These are phyloP conservation scores for Brachypodius melanocephalos DNA, from an alignment of 2,113 vertebrate genomes.

Conservation along the genomic window DNA sequence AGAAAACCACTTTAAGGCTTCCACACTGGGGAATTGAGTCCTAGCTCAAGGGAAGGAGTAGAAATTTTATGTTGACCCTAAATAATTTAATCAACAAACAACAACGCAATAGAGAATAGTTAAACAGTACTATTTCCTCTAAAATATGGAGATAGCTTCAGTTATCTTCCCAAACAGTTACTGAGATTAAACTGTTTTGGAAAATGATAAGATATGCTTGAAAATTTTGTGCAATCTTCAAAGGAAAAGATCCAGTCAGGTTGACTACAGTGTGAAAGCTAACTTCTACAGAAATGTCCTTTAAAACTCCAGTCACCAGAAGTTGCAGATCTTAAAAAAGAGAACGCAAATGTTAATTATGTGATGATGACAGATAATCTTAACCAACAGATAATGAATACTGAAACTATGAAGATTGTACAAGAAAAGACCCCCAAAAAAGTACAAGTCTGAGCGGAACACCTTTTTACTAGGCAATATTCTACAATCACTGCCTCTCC, in stretches of 20 bases:
- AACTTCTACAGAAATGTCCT: neutral
- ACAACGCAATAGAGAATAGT: neutral
- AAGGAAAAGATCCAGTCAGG: neutral
- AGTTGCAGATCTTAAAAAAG: neutral
- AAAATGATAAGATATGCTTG: neutral
- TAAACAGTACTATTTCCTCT: neutral
- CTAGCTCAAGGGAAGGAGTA: neutral
- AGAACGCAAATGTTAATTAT: neutral
- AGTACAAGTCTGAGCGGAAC: neutral
- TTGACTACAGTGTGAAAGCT: neutral
- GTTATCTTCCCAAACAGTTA: neutral
- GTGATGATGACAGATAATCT: neutral
- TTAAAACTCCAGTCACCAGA: neutral
- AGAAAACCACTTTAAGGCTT: rapidly evolving
- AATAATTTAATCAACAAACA: neutral
- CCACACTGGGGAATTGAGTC: neutral
- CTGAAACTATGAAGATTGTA: neutral
- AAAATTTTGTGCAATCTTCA: neutral
- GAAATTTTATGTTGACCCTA: neutral
- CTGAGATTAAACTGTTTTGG: neutral
- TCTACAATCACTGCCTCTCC: neutral
- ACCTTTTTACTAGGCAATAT: neutral
- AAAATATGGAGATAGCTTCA: neutral
- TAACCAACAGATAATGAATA: neutral
- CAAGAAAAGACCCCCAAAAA: neutral